Base-by-base conservation (phyloP, 2,888 invertebrate species). In the Dilophus febrilis region DNA sequence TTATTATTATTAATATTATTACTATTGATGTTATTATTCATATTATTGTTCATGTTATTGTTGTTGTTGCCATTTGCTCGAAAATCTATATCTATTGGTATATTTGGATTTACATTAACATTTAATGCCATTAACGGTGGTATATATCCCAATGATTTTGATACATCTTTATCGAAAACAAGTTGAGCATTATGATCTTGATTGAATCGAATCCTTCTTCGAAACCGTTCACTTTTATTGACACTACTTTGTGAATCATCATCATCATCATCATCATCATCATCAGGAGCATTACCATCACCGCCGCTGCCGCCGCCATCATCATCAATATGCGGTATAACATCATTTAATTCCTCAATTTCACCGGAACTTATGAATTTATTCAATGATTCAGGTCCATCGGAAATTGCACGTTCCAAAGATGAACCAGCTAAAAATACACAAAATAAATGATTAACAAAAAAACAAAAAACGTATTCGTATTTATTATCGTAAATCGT, bases 301-400 rank as follows among this genome's bases (percentile, higher is more conserved):
- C 17, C 28, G 8, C 18, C 22, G 18, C 14, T 14, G 3, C 10
- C 12, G 13, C 32, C 19, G 11, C 22, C 35, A 30, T 41, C 35
- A 32, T 72, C 73, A 45, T 78, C 77, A 2, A 13, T 11, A 45
- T 75, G 70, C 4, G 81, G 79, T 61, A 83, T 76, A 4, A 83
- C 76, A 55, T 84, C 84, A 42, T 75, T 72, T 28, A 86, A 57
- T 52, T 86, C 83, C 53, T 83, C 83, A 46, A 87, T 72, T 58
- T 81, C 83, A 11, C 86, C 86, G 2, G 81, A 76, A 48, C 78
- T 76, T 27, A 86, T 77, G 49, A 75, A 77, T 53, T 75, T 79
- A 53, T 81, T 80, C 16, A 87, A 65, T 32, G 80, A 77, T 38
- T 81, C 71, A 12, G 79, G 75, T 6, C 86, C 86, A 51, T 83